These are phyloP conservation scores for Triplophysa dalaica DNA, from an alignment of 2,113 vertebrate species.

Conservation along the genomic window DNA sequence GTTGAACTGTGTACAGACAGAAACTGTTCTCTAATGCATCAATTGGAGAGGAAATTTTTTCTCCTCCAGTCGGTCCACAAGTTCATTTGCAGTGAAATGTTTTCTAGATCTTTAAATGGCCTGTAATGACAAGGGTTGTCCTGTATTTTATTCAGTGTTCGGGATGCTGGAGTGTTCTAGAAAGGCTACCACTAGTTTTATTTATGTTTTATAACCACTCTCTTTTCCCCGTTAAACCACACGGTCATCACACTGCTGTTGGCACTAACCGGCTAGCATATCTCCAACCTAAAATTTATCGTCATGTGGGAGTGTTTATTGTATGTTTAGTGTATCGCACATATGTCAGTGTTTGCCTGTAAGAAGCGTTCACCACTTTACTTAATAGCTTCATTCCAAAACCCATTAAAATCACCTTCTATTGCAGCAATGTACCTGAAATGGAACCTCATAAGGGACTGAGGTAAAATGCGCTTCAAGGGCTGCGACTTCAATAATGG, in stretches of 20 bases:
- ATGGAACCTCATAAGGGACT: background rate
- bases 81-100: background rate
- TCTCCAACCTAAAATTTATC: background rate
- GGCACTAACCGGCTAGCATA: background rate
- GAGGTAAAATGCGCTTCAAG: background rate
- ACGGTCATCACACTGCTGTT: background rate
- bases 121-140: background rate
- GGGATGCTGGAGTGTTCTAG: constrained; percentile 1
- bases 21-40: too few relatives aligned
- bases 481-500: background rate
- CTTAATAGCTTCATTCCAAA: background rate
- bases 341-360: background rate
- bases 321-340: too few relatives aligned
- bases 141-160: background rate
- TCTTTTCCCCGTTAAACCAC: constrained; percentile 8
- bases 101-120: background rate
- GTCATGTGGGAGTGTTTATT: constrained; percentile 1
- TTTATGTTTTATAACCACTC: background rate
- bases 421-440: background rate
- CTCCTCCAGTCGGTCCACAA: too few relatives aligned
- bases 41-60: too few relatives aligned
- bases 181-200: background rate
- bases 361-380: too few relatives aligned
- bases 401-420: background rate
- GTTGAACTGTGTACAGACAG: too few relatives aligned